phyloP scores from a whole-genome alignment of 1,140 invertebrate species.

The Planococcus citri region DNA sequence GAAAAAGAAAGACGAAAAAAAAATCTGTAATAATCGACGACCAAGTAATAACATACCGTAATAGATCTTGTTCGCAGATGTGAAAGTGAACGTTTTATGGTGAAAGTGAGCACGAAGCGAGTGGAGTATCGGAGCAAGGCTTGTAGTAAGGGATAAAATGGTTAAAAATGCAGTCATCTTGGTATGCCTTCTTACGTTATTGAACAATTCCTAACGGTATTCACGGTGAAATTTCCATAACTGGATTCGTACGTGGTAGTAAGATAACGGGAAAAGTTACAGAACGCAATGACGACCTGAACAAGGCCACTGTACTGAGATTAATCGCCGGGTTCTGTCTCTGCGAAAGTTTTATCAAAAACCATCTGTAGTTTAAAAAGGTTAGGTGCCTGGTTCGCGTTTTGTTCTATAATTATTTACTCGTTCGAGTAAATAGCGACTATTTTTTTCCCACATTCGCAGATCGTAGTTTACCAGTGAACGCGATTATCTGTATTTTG shows the following conservation, averaged over 20 bases:
- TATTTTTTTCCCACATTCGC: too few species aligned
- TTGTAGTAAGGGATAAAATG: constrained; percentile 8
- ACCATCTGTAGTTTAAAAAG: not conserved
- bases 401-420: too few species aligned
- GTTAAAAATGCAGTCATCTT: constrained; percentile 19
- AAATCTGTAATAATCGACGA: constrained; percentile 18
- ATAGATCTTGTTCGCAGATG: constrained; percentile 15
- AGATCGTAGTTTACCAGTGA: too few species aligned
- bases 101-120: constrained; percentile 13
- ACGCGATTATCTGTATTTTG: too few species aligned
- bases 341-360: not conserved
- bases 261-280: constrained; percentile 17
- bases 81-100: constrained; percentile 19
- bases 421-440: too few species aligned
- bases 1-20: constrained; percentile 16
- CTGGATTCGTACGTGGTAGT: constrained; percentile 16
- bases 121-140: not conserved
- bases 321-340: not conserved
- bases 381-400: not conserved
- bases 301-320: not conserved
- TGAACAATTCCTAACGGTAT: constrained; percentile 17
- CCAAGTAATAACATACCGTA: constrained; percentile 9
- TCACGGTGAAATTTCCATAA: constrained; percentile 18
- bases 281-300: constrained; percentile 1
- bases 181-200: constrained; percentile 13